phyloP scores from a whole-genome alignment of 2,888 invertebrate species.

The Holacanthella duospinosa region DNA sequence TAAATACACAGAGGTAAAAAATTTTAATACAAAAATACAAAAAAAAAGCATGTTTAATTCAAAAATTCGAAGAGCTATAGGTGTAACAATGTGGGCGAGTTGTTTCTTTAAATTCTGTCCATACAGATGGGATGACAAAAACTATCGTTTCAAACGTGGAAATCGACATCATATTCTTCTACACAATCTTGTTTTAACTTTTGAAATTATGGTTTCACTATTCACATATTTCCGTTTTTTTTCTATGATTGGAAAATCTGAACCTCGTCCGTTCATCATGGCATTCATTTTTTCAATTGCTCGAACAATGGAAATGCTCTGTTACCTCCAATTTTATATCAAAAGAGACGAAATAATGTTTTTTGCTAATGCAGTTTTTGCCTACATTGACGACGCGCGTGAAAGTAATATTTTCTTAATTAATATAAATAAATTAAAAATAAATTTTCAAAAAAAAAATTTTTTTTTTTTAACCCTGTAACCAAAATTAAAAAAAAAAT shows the following conservation, averaged over 20 bases:
- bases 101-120: constrained; percentile 6
- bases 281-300: neutral
- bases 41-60: constrained; percentile 1
- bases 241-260: neutral
- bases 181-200: neutral
- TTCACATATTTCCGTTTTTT: constrained; percentile 3
- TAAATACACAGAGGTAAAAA: no score
- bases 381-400: neutral
- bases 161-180: neutral
- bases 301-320: neutral
- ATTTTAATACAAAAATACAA: no score
- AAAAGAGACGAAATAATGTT: constrained; percentile 3
- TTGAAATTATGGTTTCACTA: neutral
- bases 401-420: neutral
- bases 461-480: neutral
- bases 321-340: constrained; percentile 1
- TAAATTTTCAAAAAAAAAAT: neutral
- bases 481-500: neutral
- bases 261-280: constrained; percentile 2
- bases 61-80: neutral
- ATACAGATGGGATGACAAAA: neutral
- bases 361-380: constrained; percentile 5
- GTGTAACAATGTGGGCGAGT: neutral
- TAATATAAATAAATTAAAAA: neutral
- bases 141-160: neutral